Conservation (phyloP, 2,113 vertebrate genomes). For the Centrocercus urophasianus region DNA sequence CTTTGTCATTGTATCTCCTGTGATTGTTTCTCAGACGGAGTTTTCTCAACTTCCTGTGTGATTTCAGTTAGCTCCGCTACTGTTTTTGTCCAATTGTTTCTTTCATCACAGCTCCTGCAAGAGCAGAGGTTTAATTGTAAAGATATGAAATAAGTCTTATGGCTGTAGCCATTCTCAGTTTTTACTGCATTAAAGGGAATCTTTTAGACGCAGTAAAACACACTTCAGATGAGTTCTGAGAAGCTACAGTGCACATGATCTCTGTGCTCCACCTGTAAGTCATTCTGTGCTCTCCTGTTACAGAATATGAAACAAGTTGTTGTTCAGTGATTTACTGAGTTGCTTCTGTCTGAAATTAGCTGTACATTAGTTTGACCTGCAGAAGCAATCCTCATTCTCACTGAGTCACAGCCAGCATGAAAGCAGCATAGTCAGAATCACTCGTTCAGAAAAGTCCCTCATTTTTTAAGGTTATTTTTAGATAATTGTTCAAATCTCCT, state of each 20-base stretch:
- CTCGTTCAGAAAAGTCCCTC: background rate
- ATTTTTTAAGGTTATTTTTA: slow-evolving; percentile 27
- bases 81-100: background rate
- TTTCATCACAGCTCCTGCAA: background rate
- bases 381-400: background rate
- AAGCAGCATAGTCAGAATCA: background rate
- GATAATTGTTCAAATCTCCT: background rate
- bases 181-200: background rate
- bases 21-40: background rate
- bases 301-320: background rate
- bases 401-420: background rate
- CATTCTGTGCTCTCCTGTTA: background rate
- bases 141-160: background rate
- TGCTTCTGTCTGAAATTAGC: background rate
- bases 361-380: background rate
- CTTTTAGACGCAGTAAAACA: background rate
- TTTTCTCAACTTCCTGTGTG: background rate
- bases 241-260: background rate
- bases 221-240: slow-evolving; percentile 11
- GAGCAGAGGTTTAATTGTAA: background rate
- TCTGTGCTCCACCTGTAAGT: background rate
- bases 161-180: background rate
- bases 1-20: background rate
- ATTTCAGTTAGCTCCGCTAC: background rate
- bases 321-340: slow-evolving; percentile 17